phyloP scores from a whole-genome alignment of 2,113 vertebrate genomes.

The Tragelaphus imberbis region DNA sequence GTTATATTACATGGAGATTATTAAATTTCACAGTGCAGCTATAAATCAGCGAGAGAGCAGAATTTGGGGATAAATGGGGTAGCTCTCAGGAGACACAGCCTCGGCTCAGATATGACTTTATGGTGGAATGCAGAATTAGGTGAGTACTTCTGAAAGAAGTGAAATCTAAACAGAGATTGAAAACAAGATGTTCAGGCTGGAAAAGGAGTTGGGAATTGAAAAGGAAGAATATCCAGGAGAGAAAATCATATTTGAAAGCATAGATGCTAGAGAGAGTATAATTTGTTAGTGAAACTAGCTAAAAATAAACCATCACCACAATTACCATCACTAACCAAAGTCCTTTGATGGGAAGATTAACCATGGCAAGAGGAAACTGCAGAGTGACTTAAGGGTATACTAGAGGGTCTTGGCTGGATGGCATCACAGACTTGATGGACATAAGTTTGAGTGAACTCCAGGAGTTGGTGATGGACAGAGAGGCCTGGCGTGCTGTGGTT shows the following conservation, averaged over 20 bases:
- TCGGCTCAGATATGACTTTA: background rate
- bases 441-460: no score
- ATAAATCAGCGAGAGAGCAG: background rate
- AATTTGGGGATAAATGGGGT: background rate
- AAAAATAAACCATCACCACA: background rate
- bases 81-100: background rate
- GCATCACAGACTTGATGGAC: no score
- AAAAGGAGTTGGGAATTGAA: background rate
- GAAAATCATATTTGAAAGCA: background rate
- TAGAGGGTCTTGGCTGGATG: background rate
- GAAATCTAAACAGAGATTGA: background rate
- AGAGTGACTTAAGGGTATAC: background rate
- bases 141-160: background rate
- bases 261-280: background rate
- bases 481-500: no score
- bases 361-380: background rate
- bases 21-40: background rate
- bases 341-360: background rate
- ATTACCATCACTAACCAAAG: background rate
- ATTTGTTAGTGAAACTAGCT: background rate
- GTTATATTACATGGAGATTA: background rate
- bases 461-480: no score
- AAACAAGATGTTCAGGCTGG: background rate
- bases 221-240: background rate
- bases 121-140: background rate